Percentiles rank a stretch among this genome's conserved stretches.
phyloP scores from a whole-genome alignment of 2,113 vertebrate species.

The Alligator sinensis region DNA sequence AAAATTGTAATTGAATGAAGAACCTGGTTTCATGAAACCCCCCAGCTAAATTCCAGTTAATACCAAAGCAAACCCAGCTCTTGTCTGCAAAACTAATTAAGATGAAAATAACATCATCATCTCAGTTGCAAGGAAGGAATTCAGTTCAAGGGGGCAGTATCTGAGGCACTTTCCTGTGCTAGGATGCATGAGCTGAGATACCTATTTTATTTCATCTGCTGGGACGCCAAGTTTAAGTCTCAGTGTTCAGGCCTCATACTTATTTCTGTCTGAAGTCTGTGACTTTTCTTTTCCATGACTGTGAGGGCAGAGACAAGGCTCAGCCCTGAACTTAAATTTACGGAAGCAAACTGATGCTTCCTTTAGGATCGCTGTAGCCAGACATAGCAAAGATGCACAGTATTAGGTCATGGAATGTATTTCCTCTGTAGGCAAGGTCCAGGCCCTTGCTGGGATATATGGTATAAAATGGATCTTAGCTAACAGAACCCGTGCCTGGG shows the following conservation, averaged over 20 bases:
- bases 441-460: neutral
- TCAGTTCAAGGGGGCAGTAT: neutral
- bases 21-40: neutral
- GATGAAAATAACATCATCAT: neutral
- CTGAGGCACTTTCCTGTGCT: neutral
- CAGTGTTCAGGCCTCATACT: neutral
- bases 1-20: neutral
- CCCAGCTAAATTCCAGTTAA: neutral
- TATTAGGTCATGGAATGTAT: neutral
- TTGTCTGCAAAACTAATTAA: slow-evolving; percentile 36
- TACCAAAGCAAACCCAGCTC: neutral
- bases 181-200: neutral
- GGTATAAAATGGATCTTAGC: neutral
- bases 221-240: neutral
- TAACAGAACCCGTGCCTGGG: slow-evolving; percentile 34
- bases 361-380: neutral
- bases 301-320: neutral
- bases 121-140: neutral
- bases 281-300: neutral
- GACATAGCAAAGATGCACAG: neutral
- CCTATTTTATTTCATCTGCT: neutral
- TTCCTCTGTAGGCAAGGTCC: slow-evolving; percentile 41
- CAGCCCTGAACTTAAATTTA: neutral
- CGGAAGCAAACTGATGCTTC: neutral
- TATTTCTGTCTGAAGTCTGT: neutral